Base-by-base conservation (phyloP, 2,113 vertebrate genomes). In the Barbus barbus region DNA sequence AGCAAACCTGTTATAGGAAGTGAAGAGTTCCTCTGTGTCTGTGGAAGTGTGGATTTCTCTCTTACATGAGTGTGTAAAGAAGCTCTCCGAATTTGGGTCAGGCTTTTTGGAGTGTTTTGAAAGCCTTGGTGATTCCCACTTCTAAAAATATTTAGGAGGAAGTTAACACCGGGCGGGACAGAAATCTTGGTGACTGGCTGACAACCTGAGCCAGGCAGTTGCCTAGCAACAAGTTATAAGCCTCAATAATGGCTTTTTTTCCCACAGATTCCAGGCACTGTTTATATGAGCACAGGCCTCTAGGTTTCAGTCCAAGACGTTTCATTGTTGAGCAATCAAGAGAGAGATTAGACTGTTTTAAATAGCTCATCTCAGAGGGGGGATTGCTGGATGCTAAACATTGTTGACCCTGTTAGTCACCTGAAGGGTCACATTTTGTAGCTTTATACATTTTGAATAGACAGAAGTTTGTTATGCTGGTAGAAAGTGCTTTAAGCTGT, bases 171-270 rank as follows among this genome's bases (percentile, higher is more conserved):
- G 53, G 36, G 9, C 44, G 14, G 81, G 75, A 63, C 38, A 67
- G 44, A 41, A 33, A 73, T 78, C 14, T 51, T 13, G 41, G 18
- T 85, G 69, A 60, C 71, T 76, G 18, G 26, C 71, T 69, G 75
- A 73, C 61, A 77, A 78, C 20, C 60, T 78, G 86, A 85, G 80
- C 86, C 81, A 31, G 67, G 67, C 58, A 83, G 86, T 89, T 90
- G 80, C 89, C 71, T 90, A 89, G 87, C 81, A 86, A 87, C 87
- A 46, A 28, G 51, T 73, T 72, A 85, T 87, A 83, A 83, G 76
- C 80, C 24, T 51, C 78, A 82, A 83, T 84, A 73, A 81, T 78
- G 76, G 80, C 84, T 84, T 41, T 38, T 83, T 88, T 73, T 11
- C n/a, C 53, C 31, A 73, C 73, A 82, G 58, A 76, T 53, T 73